Evolutionary conservation across 2,797 vertebrate species (phyloP).

Genomic region (Salarias fasciatus): DNA sequence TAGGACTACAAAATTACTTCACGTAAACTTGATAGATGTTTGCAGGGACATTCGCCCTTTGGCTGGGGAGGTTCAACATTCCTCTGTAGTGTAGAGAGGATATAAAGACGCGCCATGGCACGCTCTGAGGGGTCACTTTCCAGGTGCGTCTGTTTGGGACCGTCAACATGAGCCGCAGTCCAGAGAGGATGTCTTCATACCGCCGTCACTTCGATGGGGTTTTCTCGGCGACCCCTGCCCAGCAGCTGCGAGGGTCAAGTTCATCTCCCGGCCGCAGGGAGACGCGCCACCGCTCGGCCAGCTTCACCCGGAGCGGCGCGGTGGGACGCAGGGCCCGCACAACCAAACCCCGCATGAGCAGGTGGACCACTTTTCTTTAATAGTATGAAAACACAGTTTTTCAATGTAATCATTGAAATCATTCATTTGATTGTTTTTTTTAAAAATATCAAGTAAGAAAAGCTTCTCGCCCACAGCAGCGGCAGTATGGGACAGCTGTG

Average conservation of each 20-base stretch:
- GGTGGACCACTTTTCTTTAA: conserved; percentile 53
- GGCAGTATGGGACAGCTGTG: conserved; percentile 73
- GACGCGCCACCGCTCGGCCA: conserved; percentile 74
- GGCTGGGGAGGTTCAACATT: conserved; percentile 79
- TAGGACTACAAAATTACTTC: conserved; percentile 63
- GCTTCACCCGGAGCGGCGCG: conserved; percentile 63
- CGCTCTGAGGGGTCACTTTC: conserved; percentile 13
- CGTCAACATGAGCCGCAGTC: conserved; percentile 80
- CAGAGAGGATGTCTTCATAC: conserved; percentile 85
- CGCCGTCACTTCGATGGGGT: conserved; percentile 79
- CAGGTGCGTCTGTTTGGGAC: conserved; percentile 5
- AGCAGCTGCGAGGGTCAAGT: conserved; percentile 72
- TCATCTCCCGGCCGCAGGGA: conserved; percentile 75
- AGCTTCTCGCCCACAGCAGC: conserved; percentile 49
- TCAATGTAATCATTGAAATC: not conserved
- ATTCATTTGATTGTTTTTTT: too few relatives aligned
- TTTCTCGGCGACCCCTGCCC: conserved; percentile 25
- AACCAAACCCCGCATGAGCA: conserved; percentile 67
- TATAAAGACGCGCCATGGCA: conserved; percentile 70
- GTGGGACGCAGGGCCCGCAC: conserved; percentile 66
- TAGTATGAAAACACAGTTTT: not conserved
- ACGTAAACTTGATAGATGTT: conserved; percentile 74
- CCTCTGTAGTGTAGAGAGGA: conserved; percentile 57
- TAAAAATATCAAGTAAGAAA: too few relatives aligned
- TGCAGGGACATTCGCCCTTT: conserved; percentile 54